A percentile compares a stretch with the other conserved stretches of the same genome.
Evolutionary conservation across 1,140 invertebrate genomes (phyloP).

Genomic region (Brachionus plicatilis): DNA sequence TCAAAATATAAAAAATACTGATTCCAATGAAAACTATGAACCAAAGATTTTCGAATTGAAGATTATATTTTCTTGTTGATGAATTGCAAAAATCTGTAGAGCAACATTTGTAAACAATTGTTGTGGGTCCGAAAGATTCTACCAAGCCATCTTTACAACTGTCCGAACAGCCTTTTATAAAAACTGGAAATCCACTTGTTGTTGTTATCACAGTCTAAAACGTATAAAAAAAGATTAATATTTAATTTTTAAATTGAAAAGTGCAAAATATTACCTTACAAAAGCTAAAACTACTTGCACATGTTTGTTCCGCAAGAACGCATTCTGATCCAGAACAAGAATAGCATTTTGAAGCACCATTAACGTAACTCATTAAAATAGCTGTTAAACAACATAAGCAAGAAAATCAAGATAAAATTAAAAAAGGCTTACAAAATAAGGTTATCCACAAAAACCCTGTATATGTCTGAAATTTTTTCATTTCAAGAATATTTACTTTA

Average conservation of each 20-base stretch:
- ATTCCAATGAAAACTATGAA: neutral
- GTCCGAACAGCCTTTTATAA: neutral
- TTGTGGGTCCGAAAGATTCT: slow-evolving; percentile 1
- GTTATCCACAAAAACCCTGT: neutral
- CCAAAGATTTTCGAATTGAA: neutral
- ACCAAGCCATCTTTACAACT: neutral
- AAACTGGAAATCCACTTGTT: neutral
- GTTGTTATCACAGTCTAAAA: slow-evolving; percentile 9
- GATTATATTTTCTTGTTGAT: neutral
- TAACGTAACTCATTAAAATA: neutral
- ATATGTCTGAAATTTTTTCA: neutral
- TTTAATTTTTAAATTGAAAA: neutral
- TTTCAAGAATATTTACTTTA: neutral
- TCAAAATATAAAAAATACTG: neutral
- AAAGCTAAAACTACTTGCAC: slow-evolving; percentile 1
- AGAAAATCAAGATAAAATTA: neutral
- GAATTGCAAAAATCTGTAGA: slow-evolving; percentile 19
- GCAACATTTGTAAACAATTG: neutral
- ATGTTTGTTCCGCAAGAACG: neutral
- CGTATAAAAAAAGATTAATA: neutral
- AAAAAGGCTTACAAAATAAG: neutral
- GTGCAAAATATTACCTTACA: neutral
- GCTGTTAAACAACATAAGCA: neutral
- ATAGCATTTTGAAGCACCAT: neutral
- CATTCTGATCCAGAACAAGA: neutral